Evolutionary conservation across 1,140 invertebrate genomes (phyloP).

Genomic region (Artemia franciscana): DNA sequence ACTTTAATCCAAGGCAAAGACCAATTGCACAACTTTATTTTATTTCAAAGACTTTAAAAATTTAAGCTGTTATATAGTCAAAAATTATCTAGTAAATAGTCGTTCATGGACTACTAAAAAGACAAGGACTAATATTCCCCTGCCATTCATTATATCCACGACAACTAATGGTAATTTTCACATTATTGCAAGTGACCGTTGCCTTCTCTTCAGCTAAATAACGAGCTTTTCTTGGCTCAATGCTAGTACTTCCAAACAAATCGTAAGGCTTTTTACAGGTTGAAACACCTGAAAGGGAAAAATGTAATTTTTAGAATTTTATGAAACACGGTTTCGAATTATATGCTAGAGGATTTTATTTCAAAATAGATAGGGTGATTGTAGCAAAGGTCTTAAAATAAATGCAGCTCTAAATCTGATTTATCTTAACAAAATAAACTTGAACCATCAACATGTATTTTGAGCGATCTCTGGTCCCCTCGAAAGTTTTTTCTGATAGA

Average conservation of each 20-base stretch:
- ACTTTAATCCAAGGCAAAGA: too few relatives aligned
- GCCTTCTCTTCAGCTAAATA: not conserved
- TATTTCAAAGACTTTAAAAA: too few relatives aligned
- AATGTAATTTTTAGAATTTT: not conserved
- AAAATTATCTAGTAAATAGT: too few relatives aligned
- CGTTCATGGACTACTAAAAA: not conserved
- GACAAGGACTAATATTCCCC: not conserved
- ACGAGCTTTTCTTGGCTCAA: not conserved
- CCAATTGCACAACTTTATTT: too few relatives aligned
- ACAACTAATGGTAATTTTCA: not conserved
- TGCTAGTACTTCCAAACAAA: not conserved
- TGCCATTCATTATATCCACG: not conserved
- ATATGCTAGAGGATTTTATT: not conserved
- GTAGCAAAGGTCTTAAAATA: not conserved
- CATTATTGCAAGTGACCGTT: not conserved
- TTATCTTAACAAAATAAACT: too few relatives aligned
- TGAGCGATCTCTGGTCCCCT: too few relatives aligned
- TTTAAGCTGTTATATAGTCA: too few relatives aligned
- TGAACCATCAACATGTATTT: too few relatives aligned
- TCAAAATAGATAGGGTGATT: not conserved
- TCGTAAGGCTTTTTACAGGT: not conserved
- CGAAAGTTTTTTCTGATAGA: too few relatives aligned
- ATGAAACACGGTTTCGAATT: not conserved
- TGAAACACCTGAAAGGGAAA: not conserved
- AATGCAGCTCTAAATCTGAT: not conserved